A percentile compares a stretch with the other conserved stretches of the same genome.
Evolutionary conservation across 92 coral and sea anemone species (phyloP).

Genomic region (Metridium senile): DNA sequence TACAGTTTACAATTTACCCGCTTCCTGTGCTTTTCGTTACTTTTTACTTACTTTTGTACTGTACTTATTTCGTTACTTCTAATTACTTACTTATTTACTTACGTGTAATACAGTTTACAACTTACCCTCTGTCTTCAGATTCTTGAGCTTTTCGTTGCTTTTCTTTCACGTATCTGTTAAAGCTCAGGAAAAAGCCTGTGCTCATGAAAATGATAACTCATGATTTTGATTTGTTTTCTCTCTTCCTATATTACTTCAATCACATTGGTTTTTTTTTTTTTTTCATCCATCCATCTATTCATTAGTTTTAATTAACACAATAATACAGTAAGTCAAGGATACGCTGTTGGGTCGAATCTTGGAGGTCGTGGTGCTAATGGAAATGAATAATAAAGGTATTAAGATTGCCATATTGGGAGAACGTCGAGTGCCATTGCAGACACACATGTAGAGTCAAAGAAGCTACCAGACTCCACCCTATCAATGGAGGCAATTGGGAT

Average conservation of each 20-base stretch:
- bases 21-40: no score
- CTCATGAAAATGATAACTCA: neutral
- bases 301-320: neutral
- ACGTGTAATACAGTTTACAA: no score
- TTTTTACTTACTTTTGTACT: neutral
- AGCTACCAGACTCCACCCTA: no score
- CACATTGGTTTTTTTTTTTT: no score
- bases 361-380: slow-evolving; percentile 67
- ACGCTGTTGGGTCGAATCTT: slow-evolving; percentile 98
- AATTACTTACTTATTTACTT: no score
- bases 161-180: slow-evolving; percentile 83
- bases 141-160: slow-evolving; percentile 86
- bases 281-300: no score
- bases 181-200: slow-evolving; percentile 21
- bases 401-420: no score
- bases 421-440: no score
- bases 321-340: slow-evolving; percentile 61
- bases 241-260: no score
- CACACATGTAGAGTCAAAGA: no score
- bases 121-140: slow-evolving; percentile 81
- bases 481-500: no score
- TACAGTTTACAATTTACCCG: no score
- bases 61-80: neutral
- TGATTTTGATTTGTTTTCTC: neutral
- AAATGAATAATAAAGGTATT: neutral